Evolutionary conservation across 2,888 invertebrate species (phyloP).

Genomic region (Corythucha ciliata): DNA sequence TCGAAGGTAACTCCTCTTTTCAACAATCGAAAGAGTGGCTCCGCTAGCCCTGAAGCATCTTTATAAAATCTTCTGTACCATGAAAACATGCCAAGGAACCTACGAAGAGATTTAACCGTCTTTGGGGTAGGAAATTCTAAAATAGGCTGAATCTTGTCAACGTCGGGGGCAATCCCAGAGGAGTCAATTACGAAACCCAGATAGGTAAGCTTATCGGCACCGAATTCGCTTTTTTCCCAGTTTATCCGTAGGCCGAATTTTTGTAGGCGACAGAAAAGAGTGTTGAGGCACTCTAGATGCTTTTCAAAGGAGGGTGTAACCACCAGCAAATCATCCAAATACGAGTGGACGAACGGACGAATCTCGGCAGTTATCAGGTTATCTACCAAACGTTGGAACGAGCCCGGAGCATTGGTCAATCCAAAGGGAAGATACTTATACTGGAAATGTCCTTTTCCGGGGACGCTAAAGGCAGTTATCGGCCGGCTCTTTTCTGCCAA

Average conservation of each 20-base stretch:
- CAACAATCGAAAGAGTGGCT: slow-evolving; percentile 22
- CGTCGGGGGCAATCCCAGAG: slow-evolving; percentile 12
- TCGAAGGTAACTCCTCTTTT: neutral
- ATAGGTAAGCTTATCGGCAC: slow-evolving; percentile 3
- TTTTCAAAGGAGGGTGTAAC: slow-evolving; percentile 5
- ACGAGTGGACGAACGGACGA: slow-evolving; percentile 6
- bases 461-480: too few relatives aligned
- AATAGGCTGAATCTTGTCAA: slow-evolving; percentile 14
- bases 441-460: too few relatives aligned
- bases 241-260: slow-evolving; percentile 1
- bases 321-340: neutral
- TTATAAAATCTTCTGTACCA: slow-evolving; percentile 34
- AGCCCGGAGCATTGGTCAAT: too few relatives aligned
- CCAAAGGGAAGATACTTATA: too few relatives aligned
- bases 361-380: too few relatives aligned
- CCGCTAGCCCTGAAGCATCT: slow-evolving; percentile 29
- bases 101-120: slow-evolving; percentile 24
- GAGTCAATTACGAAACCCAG: slow-evolving; percentile 30
- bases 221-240: slow-evolving; percentile 12
- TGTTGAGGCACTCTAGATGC: slow-evolving; percentile 7
- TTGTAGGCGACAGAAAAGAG: slow-evolving; percentile 5
- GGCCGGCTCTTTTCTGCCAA: too few relatives aligned
- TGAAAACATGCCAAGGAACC: slow-evolving; percentile 20
- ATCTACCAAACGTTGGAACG: too few relatives aligned
- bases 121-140: slow-evolving; percentile 11